Evolutionary conservation across 2,113 vertebrate genomes (phyloP), one percentile per base, ranked within the genome.

Genomic region (Clinocottus analis): DNA sequence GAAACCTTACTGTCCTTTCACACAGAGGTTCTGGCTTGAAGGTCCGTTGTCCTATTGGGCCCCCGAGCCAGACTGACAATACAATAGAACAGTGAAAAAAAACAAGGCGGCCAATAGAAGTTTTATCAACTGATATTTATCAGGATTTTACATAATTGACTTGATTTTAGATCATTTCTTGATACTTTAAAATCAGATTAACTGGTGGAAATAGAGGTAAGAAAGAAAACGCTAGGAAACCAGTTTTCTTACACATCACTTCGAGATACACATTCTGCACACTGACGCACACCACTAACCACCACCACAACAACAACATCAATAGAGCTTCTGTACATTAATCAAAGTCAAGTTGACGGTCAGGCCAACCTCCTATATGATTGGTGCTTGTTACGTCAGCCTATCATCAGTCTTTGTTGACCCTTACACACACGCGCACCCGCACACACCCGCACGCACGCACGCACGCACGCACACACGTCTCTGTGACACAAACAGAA

Each of bases 401-500:
- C 61, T 85, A 62, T 87, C 91, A 80, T 90, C 91, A 87, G 58
- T 75, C 77, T 77, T 73, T 89, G 75, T 80, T 87, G 81, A 85
- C 86, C 78, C 53, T 39, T 16, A 9, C n/a, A 27, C 55, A 19
- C 45, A 53, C 29, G 41, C 47, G 63, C 31, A 64, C 77, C 49
- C 25, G 39, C 37, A 49, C 29, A 31, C 43, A 63, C 41, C 59
- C 39, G 45, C 39, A 60, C 23, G 63, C 21, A 55, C 43, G 39
- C 3, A 69, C 17, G 43, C 6, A 66, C 43, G 68, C 56, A 73
- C 1, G 39, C 16, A 74, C 29, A 49, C 31, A 60, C 65, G 78
- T 66, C 61, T 84, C 59, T 72, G 75, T 85, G 79, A 90, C 80
- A 88, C 80, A 88, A 87, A 91, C 85, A 81, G 82, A 88, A 87